Base-by-base conservation (phyloP, 2,113 vertebrate species). In the Larimichthys crocea region DNA sequence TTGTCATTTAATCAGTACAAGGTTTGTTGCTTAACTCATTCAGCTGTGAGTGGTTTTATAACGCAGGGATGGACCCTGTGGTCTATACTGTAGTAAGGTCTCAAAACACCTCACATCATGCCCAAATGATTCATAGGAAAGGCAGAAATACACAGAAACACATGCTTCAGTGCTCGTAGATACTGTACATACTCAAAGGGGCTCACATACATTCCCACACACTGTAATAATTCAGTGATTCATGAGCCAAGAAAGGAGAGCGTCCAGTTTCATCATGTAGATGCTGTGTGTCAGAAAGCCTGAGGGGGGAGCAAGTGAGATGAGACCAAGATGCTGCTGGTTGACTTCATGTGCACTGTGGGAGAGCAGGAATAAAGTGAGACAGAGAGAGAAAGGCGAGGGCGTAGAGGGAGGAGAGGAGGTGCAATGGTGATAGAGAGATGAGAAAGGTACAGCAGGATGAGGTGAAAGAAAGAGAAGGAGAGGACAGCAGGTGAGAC, bases 231-330 rank as follows among this genome's bases (percentile, higher is more conserved):
- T 72, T 71, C 76, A 74, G 65, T 73, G 81, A 85, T 65, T 76
- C 79, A 85, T 52, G 65, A 73, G 66, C 31, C 70, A 73, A 48
- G 80, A 83, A 75, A 76, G 35, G 22, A 80, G 35, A 79, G 56
- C 20, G 15, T 4, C 3, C 63, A 49, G 55, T 80, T 85, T 83
- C 79, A 78, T 86, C 84, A 8, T 68, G 70, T 61, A 74, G 76
- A 59, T 87, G 83, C 80, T 44, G 64, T 86, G 67, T 79, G 73
- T 81, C 64, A 49, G 59, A 14, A 12, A 79, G 76, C 83, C 91
- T 85, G 85, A 82, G 69, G 86, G 82, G 84, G 82, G 87, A 90
- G 87, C 83, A 78, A 82, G 82, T 52, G 87, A 86, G 85, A 86
- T 59, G 84, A 85, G 76, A 66, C 87, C 61, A 19, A 17, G 71